Base-by-base conservation (phyloP, 2,797 vertebrate genomes). In the Dermochelys coriacea region DNA sequence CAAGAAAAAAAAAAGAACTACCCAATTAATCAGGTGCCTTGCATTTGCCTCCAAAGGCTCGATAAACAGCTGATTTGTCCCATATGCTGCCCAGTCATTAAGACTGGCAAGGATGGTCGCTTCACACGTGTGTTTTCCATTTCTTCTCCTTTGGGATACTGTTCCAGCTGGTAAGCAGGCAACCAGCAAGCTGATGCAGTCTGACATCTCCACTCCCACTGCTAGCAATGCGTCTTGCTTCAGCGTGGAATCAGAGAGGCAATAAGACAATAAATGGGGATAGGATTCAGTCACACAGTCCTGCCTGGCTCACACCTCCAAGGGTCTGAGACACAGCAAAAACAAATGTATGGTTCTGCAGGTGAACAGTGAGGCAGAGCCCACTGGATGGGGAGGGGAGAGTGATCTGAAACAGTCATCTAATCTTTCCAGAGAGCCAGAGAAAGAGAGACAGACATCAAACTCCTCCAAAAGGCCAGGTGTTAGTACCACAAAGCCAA, bases 381-480 rank as follows among this genome's bases (percentile, higher is more conserved):
- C 85, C 93, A 6, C 57, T 61, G 84, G 29, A 3, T 8, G 5
- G 49, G 78, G 89, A 91, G 80, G 84, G 87, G 87, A 52, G 68
- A 59, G 54, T 29, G 64, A 90, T 61, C 45, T 83, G 93, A 86
- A 82, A 92, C 78, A 88, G 68, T 41, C 89, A 64, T 21, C 5
- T 6, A 59, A 90, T 75, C 86, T 80, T 50, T 90, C 49, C 29
- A 68, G 82, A 84, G 78, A 85, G 41, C 37, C 78, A 52, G 79
- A 47, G 83, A 51, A 94, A 79, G 74, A 94, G 92, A 96, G 74
- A 37, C 84, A 97, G 82, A 82, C 31, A 78, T 34, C 84, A 90
- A 85, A 27, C 2, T 1, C 37, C 25, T 84, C 49, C 86, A 87
- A 51, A 27, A 57, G 83, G 75, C 78, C 95, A 95, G 93, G 93